Conservation (phyloP, 2,888 invertebrate species). For the Acronicta leporina region DNA sequence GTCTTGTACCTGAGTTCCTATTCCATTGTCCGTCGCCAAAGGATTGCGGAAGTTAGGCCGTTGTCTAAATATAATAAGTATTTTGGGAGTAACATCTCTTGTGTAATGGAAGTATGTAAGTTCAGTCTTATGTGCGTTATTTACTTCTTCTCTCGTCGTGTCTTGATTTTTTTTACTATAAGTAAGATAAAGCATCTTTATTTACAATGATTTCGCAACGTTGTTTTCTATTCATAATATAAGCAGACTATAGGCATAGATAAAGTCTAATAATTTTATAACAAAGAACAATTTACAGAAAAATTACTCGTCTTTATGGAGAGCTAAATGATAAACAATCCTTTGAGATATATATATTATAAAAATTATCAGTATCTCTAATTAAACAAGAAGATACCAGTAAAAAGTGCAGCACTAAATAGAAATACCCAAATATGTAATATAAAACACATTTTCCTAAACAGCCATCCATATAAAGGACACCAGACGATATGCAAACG, state of each 20-base stretch:
- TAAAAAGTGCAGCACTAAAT: constrained; percentile 38
- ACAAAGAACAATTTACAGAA: constrained; percentile 34
- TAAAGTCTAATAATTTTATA: constrained; percentile 37
- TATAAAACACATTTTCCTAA: constrained; percentile 17
- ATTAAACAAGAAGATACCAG: constrained; percentile 17
- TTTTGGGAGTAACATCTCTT: constrained; percentile 65
- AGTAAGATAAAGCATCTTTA: constrained; percentile 20
- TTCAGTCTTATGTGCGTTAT: constrained; percentile 57
- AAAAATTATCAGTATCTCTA: constrained; percentile 31
- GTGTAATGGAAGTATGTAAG: constrained; percentile 58
- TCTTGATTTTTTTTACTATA: constrained; percentile 35
- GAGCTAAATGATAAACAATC: constrained; percentile 28
- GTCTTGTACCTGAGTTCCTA: constrained; percentile 41
- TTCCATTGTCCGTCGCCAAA: constrained; percentile 48
- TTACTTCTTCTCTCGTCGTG: constrained; percentile 36
- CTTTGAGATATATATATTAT: constrained; percentile 24
- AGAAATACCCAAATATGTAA: constrained; percentile 8
- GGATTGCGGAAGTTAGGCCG: constrained; percentile 71
- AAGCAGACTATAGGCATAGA: constrained; percentile 10
- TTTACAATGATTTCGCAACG: constrained; percentile 28
- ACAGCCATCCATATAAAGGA: constrained; percentile 22
- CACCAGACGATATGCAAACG: constrained; percentile 35
- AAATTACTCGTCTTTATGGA: constrained; percentile 25
- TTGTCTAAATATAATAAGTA: constrained; percentile 72
- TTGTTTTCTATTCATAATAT: constrained; percentile 25